Conservation (phyloP, 2,888 invertebrate species). For the Cosmorhoe ocellata region DNA sequence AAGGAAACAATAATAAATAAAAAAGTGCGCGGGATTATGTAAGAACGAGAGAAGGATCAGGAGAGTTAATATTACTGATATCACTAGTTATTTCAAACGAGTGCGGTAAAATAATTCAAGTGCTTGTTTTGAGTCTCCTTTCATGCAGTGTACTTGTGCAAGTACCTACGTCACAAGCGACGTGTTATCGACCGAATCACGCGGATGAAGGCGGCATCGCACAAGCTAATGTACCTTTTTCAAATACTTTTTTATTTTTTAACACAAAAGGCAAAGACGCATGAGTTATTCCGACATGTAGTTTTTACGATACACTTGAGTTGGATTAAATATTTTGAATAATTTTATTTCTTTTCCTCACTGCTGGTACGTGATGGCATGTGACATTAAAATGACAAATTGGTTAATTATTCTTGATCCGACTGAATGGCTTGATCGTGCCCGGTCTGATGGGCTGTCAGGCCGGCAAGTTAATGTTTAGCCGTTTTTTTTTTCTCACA, state of each 20-base stretch:
- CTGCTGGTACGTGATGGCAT: constrained; percentile 74
- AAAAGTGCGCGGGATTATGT: no score
- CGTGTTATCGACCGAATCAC: constrained; percentile 66
- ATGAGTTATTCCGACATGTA: constrained; percentile 78
- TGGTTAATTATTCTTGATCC: constrained; percentile 81
- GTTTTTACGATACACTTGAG: constrained; percentile 75
- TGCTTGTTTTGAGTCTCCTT: no score
- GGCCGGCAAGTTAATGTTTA: constrained; percentile 48
- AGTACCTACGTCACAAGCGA: constrained; percentile 43
- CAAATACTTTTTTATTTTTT: constrained; percentile 65
- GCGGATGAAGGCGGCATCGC: constrained; percentile 68
- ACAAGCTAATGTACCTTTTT: constrained; percentile 77
- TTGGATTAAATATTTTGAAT: constrained; percentile 77
- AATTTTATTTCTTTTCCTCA: constrained; percentile 64
- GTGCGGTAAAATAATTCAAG: no score
- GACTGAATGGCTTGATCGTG: constrained; percentile 70
- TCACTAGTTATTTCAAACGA: no score
- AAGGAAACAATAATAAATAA: no score
- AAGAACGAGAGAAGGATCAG: no score
- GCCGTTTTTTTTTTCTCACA: constrained; percentile 43
- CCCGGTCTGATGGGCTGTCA: constrained; percentile 62
- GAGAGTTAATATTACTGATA: no score
- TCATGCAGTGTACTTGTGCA: no score
- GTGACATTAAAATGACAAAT: constrained; percentile 82
- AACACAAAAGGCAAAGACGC: constrained; percentile 74